Evolutionary conservation across 2,113 vertebrate species (phyloP), one percentile per base, ranked within the genome.

Genomic region (Scophthalmus maximus): DNA sequence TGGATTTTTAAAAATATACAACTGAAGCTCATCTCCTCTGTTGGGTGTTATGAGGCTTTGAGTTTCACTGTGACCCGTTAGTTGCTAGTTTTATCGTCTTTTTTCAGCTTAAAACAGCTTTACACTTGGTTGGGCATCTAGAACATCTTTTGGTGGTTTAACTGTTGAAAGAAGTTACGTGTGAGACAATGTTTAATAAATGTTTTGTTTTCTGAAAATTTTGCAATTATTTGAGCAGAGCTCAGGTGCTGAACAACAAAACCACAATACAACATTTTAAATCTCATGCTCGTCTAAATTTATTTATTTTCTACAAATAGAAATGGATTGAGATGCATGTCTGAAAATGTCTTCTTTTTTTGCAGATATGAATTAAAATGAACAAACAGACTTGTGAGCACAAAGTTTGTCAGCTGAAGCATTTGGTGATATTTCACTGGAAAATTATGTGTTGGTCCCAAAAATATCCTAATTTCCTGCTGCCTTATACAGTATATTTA

Each of bases 1-100:
- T 73, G 63, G 79, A 63, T 4, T 46, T 79, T 57, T 72, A 62
- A 55, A 56, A 72, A 66, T 79, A 66, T 60, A 76, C 61, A 67
- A 78, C 73, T 72, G 79, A 88, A 82, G 57, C 80, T 80, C 63
- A 73, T 87, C 29, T 82, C 57, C 73, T 87, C 63, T 87, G 79
- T 89, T 76, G 76, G 66, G 27, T 88, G 84, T 85, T 50, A 73
- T 84, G 74, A 83, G 86, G 84, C 81, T 76, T 83, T 60, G 58
- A 82, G 82, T 36, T 84, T 79, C 69, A 66, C 68, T 67, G 47
- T 82, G 57, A 88, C 69, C 73, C 78, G 32, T 75, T 87, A 82
- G 86, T 76, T 84, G 74, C 63, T 89, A 85, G 85, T 77, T 78
- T 79, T 70, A 65, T 81, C 0, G 56, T 86, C 17, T 84, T 87